phyloP scores from a whole-genome alignment of 1,140 invertebrate species.

The Cydia fagiglandana region DNA sequence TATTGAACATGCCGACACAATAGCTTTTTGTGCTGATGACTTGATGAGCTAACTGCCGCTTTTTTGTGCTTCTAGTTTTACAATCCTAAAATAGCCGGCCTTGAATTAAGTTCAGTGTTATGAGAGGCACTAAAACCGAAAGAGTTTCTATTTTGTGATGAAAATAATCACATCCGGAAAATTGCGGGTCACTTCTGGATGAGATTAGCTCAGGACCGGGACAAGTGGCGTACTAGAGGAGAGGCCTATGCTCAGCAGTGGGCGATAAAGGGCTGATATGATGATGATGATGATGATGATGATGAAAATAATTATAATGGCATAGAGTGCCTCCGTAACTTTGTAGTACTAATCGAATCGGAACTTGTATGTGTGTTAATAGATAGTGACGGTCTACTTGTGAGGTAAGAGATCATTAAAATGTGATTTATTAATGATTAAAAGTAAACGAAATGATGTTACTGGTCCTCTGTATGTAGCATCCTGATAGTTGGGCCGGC shows the following conservation, averaged over 20 bases:
- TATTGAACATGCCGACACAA: constrained; percentile 55
- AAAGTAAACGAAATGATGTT: constrained; percentile 54
- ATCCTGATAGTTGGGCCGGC: constrained; percentile 39
- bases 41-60: constrained; percentile 38
- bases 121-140: constrained; percentile 18
- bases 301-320: constrained; percentile 33
- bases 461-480: constrained; percentile 44
- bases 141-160: not conserved
- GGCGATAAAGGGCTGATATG: no score
- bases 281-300: no score
- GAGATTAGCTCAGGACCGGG: no score
- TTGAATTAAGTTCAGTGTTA: constrained; percentile 32
- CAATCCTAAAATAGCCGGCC: constrained; percentile 34
- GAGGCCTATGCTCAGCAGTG: no score
- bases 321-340: constrained; percentile 44
- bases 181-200: no score
- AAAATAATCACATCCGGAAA: no score
- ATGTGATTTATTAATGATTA: constrained; percentile 64
- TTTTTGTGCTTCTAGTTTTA: constrained; percentile 33
- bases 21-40: constrained; percentile 41
- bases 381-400: constrained; percentile 51
- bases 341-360: constrained; percentile 55
- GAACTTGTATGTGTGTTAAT: constrained; percentile 68
- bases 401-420: constrained; percentile 60
- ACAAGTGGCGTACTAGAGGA: no score